Evolutionary conservation across 1,140 invertebrate species (phyloP), one percentile per base, ranked within the genome.

Genomic region (Drosophila mojavensis): DNA sequence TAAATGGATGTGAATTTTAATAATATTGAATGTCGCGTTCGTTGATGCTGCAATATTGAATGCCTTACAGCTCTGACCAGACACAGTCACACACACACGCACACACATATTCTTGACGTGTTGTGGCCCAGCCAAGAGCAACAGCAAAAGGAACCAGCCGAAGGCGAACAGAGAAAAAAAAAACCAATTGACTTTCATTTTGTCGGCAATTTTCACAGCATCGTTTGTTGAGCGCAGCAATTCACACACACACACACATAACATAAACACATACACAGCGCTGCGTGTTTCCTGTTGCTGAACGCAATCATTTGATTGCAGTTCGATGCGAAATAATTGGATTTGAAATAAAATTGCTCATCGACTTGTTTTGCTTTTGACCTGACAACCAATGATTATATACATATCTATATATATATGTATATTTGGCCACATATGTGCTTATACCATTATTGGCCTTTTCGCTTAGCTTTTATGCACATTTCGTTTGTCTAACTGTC

Each of bases 321-420:
- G 69, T 91, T 91, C 70, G 76, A 88, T 91, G 80, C 68, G 70
- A 88, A 77, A 89, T 91, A 91, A 91, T 91, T 91, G 88, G 80
- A 91, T 91, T 91, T 89, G 74, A 88, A 79, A 91, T 91, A 91
- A 91, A 91, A 91, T 81, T 91, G 88, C 81, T 78, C 51, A 47
- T 68, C 68, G 55, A 80, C 65, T 73, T 63, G 76, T 75, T 78
- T 73, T 58, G 76, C 72, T 66, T 63, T 63, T 67, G 76, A 51
- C 65, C 60, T 24, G 39, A 51, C 41, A 66, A 50, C 41, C 60
- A 62, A 50, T 17, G 45, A 45, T 26, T 24, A 11, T 11, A 13
- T 39, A 11, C 13, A 39, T 30, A 1, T 15, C 11, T 36, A 30
- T 28, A 13, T 11, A 54, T 41, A 43, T 20, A 24, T 68, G 15